These are phyloP conservation scores for Lampris megalopsis DNA, from an alignment of 2,113 vertebrate species.

Conservation along the genomic window DNA sequence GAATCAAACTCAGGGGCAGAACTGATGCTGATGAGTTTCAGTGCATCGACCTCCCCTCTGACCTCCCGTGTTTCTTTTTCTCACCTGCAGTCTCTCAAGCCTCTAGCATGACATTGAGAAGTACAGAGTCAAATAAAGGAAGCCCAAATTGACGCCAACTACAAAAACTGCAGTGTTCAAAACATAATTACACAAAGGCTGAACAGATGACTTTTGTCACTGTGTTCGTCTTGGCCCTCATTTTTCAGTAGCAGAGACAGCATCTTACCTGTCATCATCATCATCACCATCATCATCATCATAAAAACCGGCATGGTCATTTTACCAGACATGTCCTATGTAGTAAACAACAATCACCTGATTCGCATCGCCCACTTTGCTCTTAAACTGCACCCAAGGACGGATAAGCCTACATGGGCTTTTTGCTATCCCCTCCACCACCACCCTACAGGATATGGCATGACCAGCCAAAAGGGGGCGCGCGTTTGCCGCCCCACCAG, in stretches of 20 bases:
- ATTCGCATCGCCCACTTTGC: constrained; percentile 14
- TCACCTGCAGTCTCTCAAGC: background rate
- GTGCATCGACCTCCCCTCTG: constrained; percentile 19
- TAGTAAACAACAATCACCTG: constrained; percentile 16
- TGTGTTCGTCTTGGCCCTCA: background rate
- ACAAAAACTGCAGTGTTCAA: background rate
- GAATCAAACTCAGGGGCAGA: constrained; percentile 41
- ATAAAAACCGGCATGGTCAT: background rate
- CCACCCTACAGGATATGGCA: no score
- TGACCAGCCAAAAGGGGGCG: no score
- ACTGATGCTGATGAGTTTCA: constrained; percentile 17
- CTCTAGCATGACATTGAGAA: background rate
- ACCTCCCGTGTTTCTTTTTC: constrained; percentile 15
- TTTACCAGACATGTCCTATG: constrained; percentile 10
- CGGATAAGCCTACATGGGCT: constrained; percentile 60
- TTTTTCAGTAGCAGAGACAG: background rate
- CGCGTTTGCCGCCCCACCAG: no score
- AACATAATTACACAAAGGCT: background rate
- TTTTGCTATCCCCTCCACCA: constrained; percentile 24
- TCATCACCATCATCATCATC: constrained; percentile 1
- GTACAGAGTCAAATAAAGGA: constrained; percentile 3
- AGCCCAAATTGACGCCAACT: background rate
- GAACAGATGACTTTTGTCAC: constrained; percentile 11
- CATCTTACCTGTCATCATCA: constrained; percentile 8
- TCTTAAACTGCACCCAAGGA: constrained; percentile 41